A percentile compares a stretch with the other conserved stretches of the same genome.
phyloP scores from a whole-genome alignment of 1,140 invertebrate species.

The Brachionus plicatilis region DNA sequence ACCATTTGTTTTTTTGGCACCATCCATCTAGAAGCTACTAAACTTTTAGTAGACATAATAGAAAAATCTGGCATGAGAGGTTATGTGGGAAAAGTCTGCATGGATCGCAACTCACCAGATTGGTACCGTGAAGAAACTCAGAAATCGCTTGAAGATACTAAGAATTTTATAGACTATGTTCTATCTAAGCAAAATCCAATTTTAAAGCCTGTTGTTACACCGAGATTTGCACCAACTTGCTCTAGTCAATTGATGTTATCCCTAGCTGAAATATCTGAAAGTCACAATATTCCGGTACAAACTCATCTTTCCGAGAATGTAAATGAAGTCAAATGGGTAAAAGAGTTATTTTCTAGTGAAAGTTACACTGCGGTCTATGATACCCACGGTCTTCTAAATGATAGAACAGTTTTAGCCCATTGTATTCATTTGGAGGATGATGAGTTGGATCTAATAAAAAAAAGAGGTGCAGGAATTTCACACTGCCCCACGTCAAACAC shows the following conservation, averaged over 20 bases:
- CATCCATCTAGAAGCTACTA: slow-evolving; percentile 67
- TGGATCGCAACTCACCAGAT: slow-evolving; percentile 64
- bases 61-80: slow-evolving; percentile 69
- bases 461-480: slow-evolving; percentile 64
- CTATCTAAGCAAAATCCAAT: slow-evolving; percentile 49
- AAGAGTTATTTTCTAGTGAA: slow-evolving; percentile 60
- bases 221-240: slow-evolving; percentile 77
- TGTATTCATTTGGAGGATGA: slow-evolving; percentile 67
- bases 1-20: slow-evolving; percentile 81
- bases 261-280: slow-evolving; percentile 65
- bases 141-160: slow-evolving; percentile 61
- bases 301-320: slow-evolving; percentile 76
- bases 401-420: slow-evolving; percentile 74
- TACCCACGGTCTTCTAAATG: slow-evolving; percentile 65
- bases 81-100: slow-evolving; percentile 81
- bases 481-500: slow-evolving; percentile 84
- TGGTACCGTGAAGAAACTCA: slow-evolving; percentile 61
- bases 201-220: slow-evolving; percentile 71
- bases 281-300: slow-evolving; percentile 70
- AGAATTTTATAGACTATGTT: slow-evolving; percentile 47
- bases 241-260: slow-evolving; percentile 65
- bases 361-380: slow-evolving; percentile 73
- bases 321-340: slow-evolving; percentile 66
- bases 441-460: slow-evolving; percentile 66
- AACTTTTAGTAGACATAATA: slow-evolving; percentile 64